phyloP scores from a whole-genome alignment of 2,888 invertebrate species.

The Callyntrura sp. region DNA sequence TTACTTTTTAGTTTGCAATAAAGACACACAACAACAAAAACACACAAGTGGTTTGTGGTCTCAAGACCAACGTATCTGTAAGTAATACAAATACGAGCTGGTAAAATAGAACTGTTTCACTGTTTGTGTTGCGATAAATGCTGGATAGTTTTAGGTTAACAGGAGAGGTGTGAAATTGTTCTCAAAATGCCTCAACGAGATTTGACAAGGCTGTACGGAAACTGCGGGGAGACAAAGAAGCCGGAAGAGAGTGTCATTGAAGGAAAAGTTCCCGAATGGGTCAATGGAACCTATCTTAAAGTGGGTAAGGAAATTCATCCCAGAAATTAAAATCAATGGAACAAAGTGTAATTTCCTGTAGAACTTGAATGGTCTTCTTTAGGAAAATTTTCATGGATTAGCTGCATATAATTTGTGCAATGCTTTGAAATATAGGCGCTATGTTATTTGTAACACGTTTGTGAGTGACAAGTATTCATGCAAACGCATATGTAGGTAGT shows the following conservation, averaged over 20 bases:
- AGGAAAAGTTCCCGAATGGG: slow-evolving; percentile 77
- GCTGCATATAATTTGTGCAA: too few relatives aligned
- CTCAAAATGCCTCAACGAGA: slow-evolving; percentile 69
- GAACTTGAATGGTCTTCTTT: too few relatives aligned
- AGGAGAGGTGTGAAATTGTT: not conserved
- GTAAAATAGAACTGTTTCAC: slow-evolving; percentile 5
- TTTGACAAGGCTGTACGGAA: slow-evolving; percentile 75
- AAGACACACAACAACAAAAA: not conserved
- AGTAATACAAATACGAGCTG: not conserved
- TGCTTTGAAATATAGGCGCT: too few relatives aligned
- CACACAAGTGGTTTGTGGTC: not conserved
- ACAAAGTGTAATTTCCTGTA: too few relatives aligned
- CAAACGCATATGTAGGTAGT: too few relatives aligned
- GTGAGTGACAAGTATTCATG: too few relatives aligned
- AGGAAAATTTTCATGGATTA: too few relatives aligned
- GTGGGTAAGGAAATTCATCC: slow-evolving; percentile 68
- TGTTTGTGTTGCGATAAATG: not conserved
- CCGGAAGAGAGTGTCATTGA: slow-evolving; percentile 72
- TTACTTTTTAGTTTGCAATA: not conserved
- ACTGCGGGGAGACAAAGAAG: slow-evolving; percentile 76
- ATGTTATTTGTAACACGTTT: too few relatives aligned
- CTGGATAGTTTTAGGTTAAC: slow-evolving; percentile 7
- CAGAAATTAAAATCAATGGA: too few relatives aligned
- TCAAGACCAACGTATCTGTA: not conserved
- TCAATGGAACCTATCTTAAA: slow-evolving; percentile 79